Evolutionary conservation across 2,888 invertebrate genomes (phyloP), one percentile per base, ranked within the genome.

Genomic region (Ornithoptera alexandrae): DNA sequence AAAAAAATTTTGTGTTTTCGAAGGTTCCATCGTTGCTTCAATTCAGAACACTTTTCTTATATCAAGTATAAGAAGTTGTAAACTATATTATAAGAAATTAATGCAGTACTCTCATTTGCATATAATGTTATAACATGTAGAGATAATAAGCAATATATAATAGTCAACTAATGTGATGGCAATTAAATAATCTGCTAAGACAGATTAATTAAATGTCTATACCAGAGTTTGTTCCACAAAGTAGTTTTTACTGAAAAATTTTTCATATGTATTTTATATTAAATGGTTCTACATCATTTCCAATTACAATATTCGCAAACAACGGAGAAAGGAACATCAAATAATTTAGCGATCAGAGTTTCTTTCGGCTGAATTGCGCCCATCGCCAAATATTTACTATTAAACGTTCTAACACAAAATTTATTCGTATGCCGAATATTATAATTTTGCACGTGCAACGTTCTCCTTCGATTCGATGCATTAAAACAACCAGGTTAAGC

Each of bases 321-420:
- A 12, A 7, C 12, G 10, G 20, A 20, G 4, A 70, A 65, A 66
- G 65, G 39, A 59, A 62, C 50, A 50, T 69, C 58, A 62, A 62
- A 53, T 62, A 58, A 58, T 39, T 22, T 8, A 22, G 2, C 39
- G 62, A 62, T 39, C 58, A 46, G 58, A 63, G 42, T 63, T 65
- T 59, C 46, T 3, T 6, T 39, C 50, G 18, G 42, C 30, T 59
- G 66, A 53, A 63, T 63, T 66, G 53, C 42, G 39, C 24, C 50
- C 24, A 62, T 70, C 30, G 59, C 5, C 58, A 57, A 66, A 70
- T 70, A 58, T 66, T 69, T 65, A 62, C 36, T 57, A 66, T 62
- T 69, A 24, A 63, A 59, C 58, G 22, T 58, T 15, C 62, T 62
- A 67, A 63, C 53, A 66, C 63, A 59, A 12, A 66, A 58, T 62